phyloP scores from a whole-genome alignment of 1,140 invertebrate species.

The Euwallacea fornicatus region DNA sequence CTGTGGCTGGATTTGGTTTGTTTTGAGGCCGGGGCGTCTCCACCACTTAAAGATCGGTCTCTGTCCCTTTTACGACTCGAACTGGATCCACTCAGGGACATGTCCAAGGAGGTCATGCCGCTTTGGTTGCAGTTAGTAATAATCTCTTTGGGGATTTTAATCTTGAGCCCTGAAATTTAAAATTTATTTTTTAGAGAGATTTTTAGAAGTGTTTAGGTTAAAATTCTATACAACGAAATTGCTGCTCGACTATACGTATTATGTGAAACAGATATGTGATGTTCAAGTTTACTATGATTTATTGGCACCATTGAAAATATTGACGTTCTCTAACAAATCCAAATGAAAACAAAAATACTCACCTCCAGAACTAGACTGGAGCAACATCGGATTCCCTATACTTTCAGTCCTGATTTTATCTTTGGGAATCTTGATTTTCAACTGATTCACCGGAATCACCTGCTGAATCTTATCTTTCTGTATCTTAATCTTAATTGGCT shows the following conservation, averaged over 20 bases:
- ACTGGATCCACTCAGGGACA: slow-evolving; percentile 39
- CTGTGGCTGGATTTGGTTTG: slow-evolving; percentile 38
- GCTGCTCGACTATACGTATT: too few relatives aligned
- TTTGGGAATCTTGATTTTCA: slow-evolving; percentile 69
- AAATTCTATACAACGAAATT: too few relatives aligned
- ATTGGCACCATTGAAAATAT: too few relatives aligned
- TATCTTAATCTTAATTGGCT: slow-evolving; percentile 68
- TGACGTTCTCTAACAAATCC: too few relatives aligned
- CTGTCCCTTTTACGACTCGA: slow-evolving; percentile 48
- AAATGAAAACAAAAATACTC: slow-evolving; percentile 3
- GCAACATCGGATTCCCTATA: slow-evolving; percentile 42
- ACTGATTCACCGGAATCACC: slow-evolving; percentile 44
- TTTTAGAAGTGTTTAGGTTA: too few relatives aligned
- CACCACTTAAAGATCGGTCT: slow-evolving; percentile 38
- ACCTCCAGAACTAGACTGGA: slow-evolving; percentile 41
- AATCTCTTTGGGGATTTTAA: slow-evolving; percentile 60
- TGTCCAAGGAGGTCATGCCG: slow-evolving; percentile 19
- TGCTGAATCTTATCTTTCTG: slow-evolving; percentile 63
- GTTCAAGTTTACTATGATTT: too few relatives aligned
- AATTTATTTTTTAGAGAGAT: too few relatives aligned
- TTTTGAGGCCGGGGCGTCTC: slow-evolving; percentile 32
- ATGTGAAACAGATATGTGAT: too few relatives aligned
- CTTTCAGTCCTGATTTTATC: slow-evolving; percentile 58
- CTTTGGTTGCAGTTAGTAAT: slow-evolving; percentile 49
- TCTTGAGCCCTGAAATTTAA: slow-evolving; percentile 52